These are phyloP conservation scores for Dryobota labecula DNA, from an alignment of 2,888 invertebrate species.

Conservation along the genomic window DNA sequence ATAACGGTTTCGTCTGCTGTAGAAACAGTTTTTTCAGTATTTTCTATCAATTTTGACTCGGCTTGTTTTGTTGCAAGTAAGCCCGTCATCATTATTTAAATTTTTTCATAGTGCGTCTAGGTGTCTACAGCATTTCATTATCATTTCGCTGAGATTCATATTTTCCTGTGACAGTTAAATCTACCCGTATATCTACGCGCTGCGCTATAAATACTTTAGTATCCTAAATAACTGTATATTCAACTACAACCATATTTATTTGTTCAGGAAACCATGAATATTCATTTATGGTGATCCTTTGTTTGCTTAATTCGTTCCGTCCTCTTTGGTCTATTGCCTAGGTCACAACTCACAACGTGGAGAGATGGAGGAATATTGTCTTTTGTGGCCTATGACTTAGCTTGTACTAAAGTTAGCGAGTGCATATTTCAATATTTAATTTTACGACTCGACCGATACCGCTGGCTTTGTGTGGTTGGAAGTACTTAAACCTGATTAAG, in stretches of 20 bases:
- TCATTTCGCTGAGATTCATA: neutral
- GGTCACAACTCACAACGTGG: constrained; percentile 33
- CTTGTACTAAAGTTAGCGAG: neutral
- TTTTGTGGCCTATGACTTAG: constrained; percentile 32
- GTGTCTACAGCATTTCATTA: neutral
- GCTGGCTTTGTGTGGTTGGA: neutral
- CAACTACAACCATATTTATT: constrained; percentile 32
- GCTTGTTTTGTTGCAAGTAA: neutral
- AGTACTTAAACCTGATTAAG: constrained; percentile 11
- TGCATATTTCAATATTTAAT: constrained; percentile 15
- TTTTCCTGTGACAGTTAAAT: neutral
- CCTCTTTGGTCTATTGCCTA: constrained; percentile 28
- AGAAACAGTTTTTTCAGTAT: neutral
- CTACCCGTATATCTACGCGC: neutral
- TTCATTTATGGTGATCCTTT: constrained; percentile 42
- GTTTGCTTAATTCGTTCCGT: constrained; percentile 46
- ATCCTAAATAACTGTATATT: constrained; percentile 21
- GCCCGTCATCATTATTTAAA: neutral
- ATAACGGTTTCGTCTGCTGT: neutral
- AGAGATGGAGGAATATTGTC: constrained; percentile 28
- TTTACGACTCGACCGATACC: constrained; percentile 10
- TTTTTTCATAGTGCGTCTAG: neutral
- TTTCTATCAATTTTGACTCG: neutral
- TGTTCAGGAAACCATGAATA: constrained; percentile 49
- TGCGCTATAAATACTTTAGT: neutral